Conservation (phyloP, 2,797 vertebrate genomes). For the Sebastes taczanowskii region DNA sequence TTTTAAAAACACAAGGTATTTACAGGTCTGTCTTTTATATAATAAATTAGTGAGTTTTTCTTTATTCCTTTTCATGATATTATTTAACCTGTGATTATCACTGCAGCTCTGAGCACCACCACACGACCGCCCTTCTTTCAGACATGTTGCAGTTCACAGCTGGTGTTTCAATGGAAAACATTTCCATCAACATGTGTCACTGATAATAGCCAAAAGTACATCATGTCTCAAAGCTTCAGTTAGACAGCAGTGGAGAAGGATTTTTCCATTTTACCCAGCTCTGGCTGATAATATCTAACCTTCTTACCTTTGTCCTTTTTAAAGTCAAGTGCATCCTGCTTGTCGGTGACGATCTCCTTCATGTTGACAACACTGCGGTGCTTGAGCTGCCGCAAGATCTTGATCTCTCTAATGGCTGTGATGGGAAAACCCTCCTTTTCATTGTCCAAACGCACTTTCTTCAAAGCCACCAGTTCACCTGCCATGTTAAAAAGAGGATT, state of each 20-base stretch:
- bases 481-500: not conserved
- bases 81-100: not conserved
- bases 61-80: not conserved
- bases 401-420: slow-evolving; percentile 99
- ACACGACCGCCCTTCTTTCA: not conserved
- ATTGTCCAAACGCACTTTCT: slow-evolving; percentile 98
- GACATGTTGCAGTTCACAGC: not conserved
- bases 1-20: not conserved
- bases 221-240: not conserved
- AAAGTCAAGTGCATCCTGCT: slow-evolving; percentile 98
- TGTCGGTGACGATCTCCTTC: slow-evolving; percentile 99
- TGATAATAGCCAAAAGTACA: not conserved
- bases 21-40: not conserved
- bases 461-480: slow-evolving; percentile 97
- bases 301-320: slow-evolving; percentile 97
- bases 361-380: slow-evolving; percentile 98
- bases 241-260: not conserved
- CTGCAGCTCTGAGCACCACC: not conserved
- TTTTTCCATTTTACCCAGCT: not conserved
- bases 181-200: not conserved
- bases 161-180: not conserved
- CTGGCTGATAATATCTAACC: not conserved
- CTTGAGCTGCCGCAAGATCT: slow-evolving; percentile 96
- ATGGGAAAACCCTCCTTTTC: slow-evolving; percentile 99
- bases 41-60: not conserved